A percentile compares a stretch with the other conserved stretches of the same genome.
Conservation (phyloP, 2,888 invertebrate genomes). For the Drosophila atripex region DNA sequence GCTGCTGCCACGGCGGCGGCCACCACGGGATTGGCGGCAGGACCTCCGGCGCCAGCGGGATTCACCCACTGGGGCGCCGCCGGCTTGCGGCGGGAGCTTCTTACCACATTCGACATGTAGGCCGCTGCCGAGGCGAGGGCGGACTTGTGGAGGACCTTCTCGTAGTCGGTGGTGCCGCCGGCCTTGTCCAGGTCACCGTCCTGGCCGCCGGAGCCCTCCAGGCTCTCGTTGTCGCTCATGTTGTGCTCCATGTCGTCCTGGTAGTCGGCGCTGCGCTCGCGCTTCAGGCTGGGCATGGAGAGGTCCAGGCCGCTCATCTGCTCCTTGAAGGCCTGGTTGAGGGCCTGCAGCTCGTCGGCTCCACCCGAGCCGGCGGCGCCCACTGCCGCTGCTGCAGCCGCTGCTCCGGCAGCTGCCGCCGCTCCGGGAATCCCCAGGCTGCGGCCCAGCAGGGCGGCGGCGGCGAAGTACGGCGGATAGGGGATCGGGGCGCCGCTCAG, state of each 20-base stretch:
- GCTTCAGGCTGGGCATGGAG: slow-evolving; percentile 92
- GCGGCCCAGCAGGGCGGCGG: slow-evolving; percentile 85
- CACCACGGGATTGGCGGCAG: slow-evolving; percentile 44
- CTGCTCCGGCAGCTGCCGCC: slow-evolving; percentile 90
- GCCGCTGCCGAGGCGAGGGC: slow-evolving; percentile 64
- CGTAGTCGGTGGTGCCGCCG: slow-evolving; percentile 82
- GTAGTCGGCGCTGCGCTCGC: slow-evolving; percentile 86
- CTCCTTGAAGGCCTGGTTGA: slow-evolving; percentile 88
- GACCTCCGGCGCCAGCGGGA: slow-evolving; percentile 85
- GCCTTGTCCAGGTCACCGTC: slow-evolving; percentile 46
- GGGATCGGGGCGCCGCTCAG: slow-evolving; percentile 90
- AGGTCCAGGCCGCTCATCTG: slow-evolving; percentile 94
- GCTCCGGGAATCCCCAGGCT: slow-evolving; percentile 88
- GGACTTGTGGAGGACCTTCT: slow-evolving; percentile 65
- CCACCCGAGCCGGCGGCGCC: slow-evolving; percentile 86
- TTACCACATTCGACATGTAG: slow-evolving; percentile 68
- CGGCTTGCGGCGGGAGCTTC: slow-evolving; percentile 91
- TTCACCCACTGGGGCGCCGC: slow-evolving; percentile 99
- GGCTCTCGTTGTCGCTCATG: slow-evolving; percentile 81
- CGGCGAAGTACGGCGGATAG: slow-evolving; percentile 92
- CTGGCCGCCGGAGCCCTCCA: slow-evolving; percentile 69
- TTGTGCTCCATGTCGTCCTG: slow-evolving; percentile 87
- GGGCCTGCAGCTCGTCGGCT: slow-evolving; percentile 85
- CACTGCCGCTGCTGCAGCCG: slow-evolving; percentile 90
- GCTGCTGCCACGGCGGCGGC: slow-evolving; percentile 74